These are phyloP conservation scores for Electrona antarctica DNA, from an alignment of 2,113 vertebrate species.

Conservation along the genomic window DNA sequence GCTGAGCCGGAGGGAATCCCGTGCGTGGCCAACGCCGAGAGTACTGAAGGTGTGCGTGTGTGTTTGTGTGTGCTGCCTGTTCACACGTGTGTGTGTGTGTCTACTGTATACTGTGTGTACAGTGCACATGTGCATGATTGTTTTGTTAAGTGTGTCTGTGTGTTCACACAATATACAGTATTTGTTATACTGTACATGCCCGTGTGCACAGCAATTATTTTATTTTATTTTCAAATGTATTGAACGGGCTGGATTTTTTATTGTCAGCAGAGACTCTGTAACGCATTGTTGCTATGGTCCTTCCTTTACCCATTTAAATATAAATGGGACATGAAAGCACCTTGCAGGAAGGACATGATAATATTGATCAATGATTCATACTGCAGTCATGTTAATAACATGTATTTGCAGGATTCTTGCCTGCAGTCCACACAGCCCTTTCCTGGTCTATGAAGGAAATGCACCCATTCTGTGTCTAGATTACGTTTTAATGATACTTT, in stretches of 20 bases:
- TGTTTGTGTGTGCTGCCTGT: background rate
- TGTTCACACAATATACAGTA: background rate
- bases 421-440: background rate
- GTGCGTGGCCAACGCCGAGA: conserved; percentile 73
- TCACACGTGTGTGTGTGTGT: background rate
- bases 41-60: conserved; percentile 81
- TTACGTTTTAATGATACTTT: background rate
- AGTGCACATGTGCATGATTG: background rate
- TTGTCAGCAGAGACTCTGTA: background rate
- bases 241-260: background rate
- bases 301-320: no score
- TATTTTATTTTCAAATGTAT: background rate
- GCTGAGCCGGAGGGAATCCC: conserved; percentile 87
- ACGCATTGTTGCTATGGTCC: no score
- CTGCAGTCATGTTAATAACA: conserved; percentile 11
- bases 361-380: conserved; percentile 19
- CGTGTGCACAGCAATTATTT: background rate
- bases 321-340: background rate
- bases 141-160: background rate
- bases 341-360: conserved; percentile 2
- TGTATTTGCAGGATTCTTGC: background rate
- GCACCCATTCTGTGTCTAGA: background rate
- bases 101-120: background rate
- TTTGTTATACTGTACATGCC: no score
- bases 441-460: background rate